Evolutionary conservation across 2,888 invertebrate species (phyloP).

Genomic region (Junonia oenone): DNA sequence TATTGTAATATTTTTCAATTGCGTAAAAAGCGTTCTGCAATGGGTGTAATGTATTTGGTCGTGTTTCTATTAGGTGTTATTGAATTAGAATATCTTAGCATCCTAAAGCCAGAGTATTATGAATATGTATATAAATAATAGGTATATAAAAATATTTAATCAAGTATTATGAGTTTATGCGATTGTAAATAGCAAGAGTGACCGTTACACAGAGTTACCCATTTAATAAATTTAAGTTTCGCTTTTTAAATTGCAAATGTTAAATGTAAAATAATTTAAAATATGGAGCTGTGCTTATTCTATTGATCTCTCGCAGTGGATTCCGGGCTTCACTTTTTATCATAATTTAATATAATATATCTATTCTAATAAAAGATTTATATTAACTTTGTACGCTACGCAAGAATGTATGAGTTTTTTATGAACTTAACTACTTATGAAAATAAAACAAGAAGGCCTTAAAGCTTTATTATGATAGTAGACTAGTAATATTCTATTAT

Average conservation of each 20-base stretch:
- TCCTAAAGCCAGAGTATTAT: constrained; percentile 56
- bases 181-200: constrained; percentile 26
- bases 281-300: background rate
- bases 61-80: constrained; percentile 17
- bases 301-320: constrained; percentile 5
- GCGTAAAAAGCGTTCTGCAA: background rate
- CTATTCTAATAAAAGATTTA: too few species aligned
- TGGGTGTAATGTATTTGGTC: too few species aligned
- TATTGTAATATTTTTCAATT: constrained; percentile 5
- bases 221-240: background rate
- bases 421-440: background rate
- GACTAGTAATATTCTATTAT: background rate
- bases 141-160: constrained; percentile 12
- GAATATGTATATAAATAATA: constrained; percentile 29
- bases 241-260: background rate
- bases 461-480: too few species aligned
- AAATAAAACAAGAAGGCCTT: too few species aligned
- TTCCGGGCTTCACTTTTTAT: constrained; percentile 1
- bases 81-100: constrained; percentile 26
- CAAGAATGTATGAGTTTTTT: background rate
- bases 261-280: background rate
- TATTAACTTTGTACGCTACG: background rate
- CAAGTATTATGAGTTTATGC: constrained; percentile 19
- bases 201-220: background rate
- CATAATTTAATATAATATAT: background rate